phyloP scores from a whole-genome alignment of 2,797 vertebrate species.

The Chelonia mydas region DNA sequence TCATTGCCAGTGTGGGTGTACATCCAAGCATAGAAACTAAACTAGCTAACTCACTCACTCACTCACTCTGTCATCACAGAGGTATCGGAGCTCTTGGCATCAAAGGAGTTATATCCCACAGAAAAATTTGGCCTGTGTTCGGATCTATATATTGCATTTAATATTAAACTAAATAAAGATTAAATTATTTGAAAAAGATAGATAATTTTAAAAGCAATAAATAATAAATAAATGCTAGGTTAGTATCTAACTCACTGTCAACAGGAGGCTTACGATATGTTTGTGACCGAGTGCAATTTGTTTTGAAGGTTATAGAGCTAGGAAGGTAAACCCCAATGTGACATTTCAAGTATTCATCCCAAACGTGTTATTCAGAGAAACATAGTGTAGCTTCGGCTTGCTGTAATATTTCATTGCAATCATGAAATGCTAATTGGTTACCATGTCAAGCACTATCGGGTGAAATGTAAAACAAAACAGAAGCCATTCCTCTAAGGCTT shows the following conservation, averaged over 20 bases:
- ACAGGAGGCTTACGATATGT: not conserved
- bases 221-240: not conserved
- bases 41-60: not conserved
- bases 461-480: conserved; percentile 70
- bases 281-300: not conserved
- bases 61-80: not conserved
- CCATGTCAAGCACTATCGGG: conserved; percentile 49
- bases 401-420: not conserved
- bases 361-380: not conserved
- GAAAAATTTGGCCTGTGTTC: not conserved
- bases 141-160: not conserved
- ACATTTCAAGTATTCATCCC: not conserved
- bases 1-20: not conserved
- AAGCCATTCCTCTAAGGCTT: conserved; percentile 73
- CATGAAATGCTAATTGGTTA: conserved; percentile 59
- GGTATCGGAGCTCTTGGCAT: not conserved
- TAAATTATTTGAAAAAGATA: not conserved
- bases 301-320: not conserved
- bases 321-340: not conserved
- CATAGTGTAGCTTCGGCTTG: not conserved
- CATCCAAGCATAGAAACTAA: not conserved
- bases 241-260: accelerated
- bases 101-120: not conserved
- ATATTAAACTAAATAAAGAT: not conserved
- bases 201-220: not conserved